Conservation (phyloP, 2,888 invertebrate genomes). For the Himalopsyche kuldschensis region DNA sequence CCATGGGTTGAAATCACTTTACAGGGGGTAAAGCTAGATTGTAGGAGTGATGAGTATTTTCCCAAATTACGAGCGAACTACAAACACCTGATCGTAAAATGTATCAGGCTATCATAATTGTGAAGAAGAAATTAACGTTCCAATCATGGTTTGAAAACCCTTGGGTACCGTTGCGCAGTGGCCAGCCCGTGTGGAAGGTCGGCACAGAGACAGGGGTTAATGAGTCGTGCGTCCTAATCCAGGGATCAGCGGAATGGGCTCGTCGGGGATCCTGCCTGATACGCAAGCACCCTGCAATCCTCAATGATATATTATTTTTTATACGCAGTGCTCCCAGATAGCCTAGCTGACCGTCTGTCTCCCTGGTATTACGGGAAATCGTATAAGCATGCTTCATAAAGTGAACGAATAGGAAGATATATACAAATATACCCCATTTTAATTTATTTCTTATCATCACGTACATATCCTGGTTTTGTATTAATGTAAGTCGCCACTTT, state of each 20-base stretch:
- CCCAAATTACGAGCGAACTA: neutral
- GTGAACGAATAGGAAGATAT: neutral
- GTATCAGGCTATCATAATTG: neutral
- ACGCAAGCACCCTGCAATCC: conserved; percentile 36
- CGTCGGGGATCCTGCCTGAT: conserved; percentile 31
- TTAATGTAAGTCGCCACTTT: too few species aligned
- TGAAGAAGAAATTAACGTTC: neutral
- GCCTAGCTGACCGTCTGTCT: conserved; percentile 33
- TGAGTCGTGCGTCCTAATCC: conserved; percentile 41
- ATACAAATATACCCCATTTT: neutral
- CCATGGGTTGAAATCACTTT: too few species aligned
- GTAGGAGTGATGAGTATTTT: too few species aligned
- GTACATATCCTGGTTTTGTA: neutral
- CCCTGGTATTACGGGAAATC: conserved; percentile 40
- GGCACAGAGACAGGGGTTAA: conserved; percentile 39
- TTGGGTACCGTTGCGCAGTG: conserved; percentile 10
- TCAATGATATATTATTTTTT: conserved; percentile 41
- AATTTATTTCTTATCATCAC: neutral
- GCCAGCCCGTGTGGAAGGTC: conserved; percentile 22
- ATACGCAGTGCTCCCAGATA: conserved; percentile 42
- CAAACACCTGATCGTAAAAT: neutral
- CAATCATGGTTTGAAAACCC: conserved; percentile 19
- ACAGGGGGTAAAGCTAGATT: too few species aligned
- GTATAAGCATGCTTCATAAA: neutral
- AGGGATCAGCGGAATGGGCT: conserved; percentile 39